Evolutionary conservation across 2,113 vertebrate species (phyloP).

Genomic region (Rhinolophus sinicus): DNA sequence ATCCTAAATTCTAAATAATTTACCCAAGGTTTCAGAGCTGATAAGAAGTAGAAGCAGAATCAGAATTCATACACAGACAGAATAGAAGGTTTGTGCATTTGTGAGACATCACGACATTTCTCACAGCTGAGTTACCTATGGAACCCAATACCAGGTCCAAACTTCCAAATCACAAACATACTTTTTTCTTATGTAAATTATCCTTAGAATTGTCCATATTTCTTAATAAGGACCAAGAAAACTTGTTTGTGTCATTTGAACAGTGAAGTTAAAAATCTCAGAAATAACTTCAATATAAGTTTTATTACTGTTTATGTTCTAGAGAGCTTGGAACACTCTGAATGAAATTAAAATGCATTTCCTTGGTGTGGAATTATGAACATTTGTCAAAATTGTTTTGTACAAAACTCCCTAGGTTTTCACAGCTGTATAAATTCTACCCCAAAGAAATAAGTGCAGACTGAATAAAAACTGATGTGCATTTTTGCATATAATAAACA

Average conservation of each 20-base stretch:
- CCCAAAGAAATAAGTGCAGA: constrained; percentile 61
- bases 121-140: not conserved
- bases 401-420: constrained; percentile 73
- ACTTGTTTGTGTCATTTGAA: not conserved
- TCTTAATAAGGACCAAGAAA: constrained; percentile 22
- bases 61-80: not conserved
- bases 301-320: constrained; percentile 69
- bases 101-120: not conserved
- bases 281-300: constrained; percentile 59
- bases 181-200: constrained; percentile 2
- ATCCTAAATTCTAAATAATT: not conserved
- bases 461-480: constrained; percentile 77
- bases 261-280: constrained; percentile 55
- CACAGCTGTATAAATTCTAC: constrained; percentile 75
- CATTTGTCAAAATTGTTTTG: constrained; percentile 77
- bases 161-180: not conserved
- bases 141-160: not conserved
- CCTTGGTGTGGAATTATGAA: constrained; percentile 72
- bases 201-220: not conserved
- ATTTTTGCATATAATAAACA: constrained; percentile 71
- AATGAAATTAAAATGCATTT: constrained; percentile 74
- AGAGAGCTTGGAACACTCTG: constrained; percentile 61
- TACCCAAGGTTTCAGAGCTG: not conserved
- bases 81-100: not conserved
- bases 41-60: not conserved